These are phyloP conservation scores for Rhinoptilus africanus DNA, from an alignment of 2,113 vertebrate species.

Conservation along the genomic window DNA sequence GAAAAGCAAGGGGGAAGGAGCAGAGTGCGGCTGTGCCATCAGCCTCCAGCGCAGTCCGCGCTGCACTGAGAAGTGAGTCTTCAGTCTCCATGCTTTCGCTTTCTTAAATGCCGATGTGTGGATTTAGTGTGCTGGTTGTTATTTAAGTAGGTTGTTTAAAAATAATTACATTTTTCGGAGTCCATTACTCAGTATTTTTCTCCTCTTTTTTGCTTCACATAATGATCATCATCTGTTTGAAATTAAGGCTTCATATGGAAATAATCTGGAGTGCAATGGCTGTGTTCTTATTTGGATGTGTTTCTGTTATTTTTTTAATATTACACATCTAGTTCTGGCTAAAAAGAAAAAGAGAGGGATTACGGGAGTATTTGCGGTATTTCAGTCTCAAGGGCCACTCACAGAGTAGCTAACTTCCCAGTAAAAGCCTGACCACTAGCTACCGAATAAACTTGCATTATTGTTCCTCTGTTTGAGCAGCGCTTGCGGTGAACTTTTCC, in stretches of 20 bases:
- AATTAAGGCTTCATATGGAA: neutral
- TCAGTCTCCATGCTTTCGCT: accelerated
- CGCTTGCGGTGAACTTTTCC: neutral
- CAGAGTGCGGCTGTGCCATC: neutral
- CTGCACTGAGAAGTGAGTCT: accelerated
- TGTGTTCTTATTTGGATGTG: neutral
- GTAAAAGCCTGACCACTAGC: neutral
- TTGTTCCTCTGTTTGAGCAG: neutral
- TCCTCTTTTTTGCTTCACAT: neutral
- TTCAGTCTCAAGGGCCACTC: neutral
- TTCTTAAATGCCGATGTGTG: neutral
- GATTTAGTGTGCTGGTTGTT: neutral
- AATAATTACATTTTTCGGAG: neutral
- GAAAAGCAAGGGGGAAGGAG: neutral
- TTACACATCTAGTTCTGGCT: neutral
- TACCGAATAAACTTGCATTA: neutral
- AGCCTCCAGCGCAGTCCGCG: accelerated
- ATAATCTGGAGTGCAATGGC: neutral
- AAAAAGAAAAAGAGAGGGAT: neutral
- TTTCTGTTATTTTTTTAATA: neutral
- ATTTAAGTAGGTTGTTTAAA: neutral
- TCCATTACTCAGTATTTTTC: neutral
- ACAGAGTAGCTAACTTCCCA: neutral
- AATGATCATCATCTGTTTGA: neutral
- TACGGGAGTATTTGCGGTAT: neutral